Conservation (phyloP, 2,888 invertebrate species). For the Patella ulyssiponensis region DNA sequence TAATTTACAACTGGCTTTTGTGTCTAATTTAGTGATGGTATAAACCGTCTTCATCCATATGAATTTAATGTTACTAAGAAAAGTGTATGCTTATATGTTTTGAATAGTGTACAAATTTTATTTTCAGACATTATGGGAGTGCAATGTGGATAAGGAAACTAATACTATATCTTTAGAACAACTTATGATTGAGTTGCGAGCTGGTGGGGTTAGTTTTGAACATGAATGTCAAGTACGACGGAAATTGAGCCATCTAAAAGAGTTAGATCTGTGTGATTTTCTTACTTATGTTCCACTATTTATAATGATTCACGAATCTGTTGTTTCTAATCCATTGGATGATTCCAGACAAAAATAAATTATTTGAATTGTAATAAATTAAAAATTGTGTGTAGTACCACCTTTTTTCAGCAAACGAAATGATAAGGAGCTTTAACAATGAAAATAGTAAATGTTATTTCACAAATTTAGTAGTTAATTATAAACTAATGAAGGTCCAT, state of each 20-base stretch:
- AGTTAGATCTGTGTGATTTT: slow-evolving; percentile 69
- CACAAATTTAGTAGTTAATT: too few relatives aligned
- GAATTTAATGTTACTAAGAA: not conserved
- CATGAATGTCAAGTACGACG: slow-evolving; percentile 64
- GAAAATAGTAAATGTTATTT: too few relatives aligned
- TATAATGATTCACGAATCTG: slow-evolving; percentile 68
- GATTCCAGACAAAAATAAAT: slow-evolving; percentile 52
- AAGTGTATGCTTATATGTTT: not conserved
- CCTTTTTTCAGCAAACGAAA: too few relatives aligned
- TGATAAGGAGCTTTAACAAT: too few relatives aligned
- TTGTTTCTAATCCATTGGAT: slow-evolving; percentile 67
- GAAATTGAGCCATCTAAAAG: slow-evolving; percentile 58
- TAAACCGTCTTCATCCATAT: too few relatives aligned
- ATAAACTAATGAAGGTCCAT: too few relatives aligned
- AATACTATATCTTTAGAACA: slow-evolving; percentile 65
- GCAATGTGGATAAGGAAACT: slow-evolving; percentile 64
- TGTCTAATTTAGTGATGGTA: too few relatives aligned
- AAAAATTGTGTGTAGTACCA: too few relatives aligned
- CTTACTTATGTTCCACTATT: slow-evolving; percentile 70
- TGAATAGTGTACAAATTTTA: not conserved
- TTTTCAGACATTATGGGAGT: slow-evolving; percentile 69
- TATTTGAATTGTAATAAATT: too few relatives aligned
- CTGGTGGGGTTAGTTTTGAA: slow-evolving; percentile 66
- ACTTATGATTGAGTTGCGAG: slow-evolving; percentile 66
- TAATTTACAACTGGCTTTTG: too few relatives aligned